Base-by-base conservation (phyloP, 2,113 vertebrate species). In the Apteryx mantelli region DNA sequence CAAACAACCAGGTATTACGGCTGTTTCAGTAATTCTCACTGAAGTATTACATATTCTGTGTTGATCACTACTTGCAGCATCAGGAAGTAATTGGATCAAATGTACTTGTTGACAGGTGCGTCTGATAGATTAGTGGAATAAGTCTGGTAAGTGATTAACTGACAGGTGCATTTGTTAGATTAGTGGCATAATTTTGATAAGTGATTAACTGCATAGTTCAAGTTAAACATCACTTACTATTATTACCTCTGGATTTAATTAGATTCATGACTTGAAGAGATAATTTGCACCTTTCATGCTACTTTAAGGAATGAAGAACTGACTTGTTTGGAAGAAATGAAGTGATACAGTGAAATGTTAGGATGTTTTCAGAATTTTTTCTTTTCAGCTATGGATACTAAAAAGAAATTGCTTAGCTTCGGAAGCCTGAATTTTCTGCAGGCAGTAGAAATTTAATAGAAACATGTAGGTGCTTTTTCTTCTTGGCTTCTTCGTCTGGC, bases 1-100 rank as follows among this genome's bases (percentile, higher is more conserved):
- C 58, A 98, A 96, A 84, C 99, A 99, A 87, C 99, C 99, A 99
- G 99, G 99, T 99, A 98, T 63, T 50, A 7, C 11, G 64, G 50
- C 19, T 81, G 5, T 86, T 95, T 71, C 66, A 77, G 55, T 85
- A 34, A 50, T 83, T 91, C 40, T 90, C 44, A 26, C 25, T 91
- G 69, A 68, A 24, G 34, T 14, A 52, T 60, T 63, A 5, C 0
- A 0, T 80, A 3, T 52, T 89, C 75, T 89, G 0, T 50, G 42
- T 66, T 92, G 81, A 69, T 66, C 28, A 13, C 10, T 82, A 1
- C 65, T 91, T 71, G 46, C 46, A 83, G 21, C 40, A 40, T 61
- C 63, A 34, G 32, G 53, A 92, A 56, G n/a, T 79, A 65, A 40
- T 68, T 88, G 46, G 68, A 70, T 66, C 77, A n/a, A 55, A 26